phyloP scores from a whole-genome alignment of 2,113 vertebrate genomes.

The Stigmatopora argus region DNA sequence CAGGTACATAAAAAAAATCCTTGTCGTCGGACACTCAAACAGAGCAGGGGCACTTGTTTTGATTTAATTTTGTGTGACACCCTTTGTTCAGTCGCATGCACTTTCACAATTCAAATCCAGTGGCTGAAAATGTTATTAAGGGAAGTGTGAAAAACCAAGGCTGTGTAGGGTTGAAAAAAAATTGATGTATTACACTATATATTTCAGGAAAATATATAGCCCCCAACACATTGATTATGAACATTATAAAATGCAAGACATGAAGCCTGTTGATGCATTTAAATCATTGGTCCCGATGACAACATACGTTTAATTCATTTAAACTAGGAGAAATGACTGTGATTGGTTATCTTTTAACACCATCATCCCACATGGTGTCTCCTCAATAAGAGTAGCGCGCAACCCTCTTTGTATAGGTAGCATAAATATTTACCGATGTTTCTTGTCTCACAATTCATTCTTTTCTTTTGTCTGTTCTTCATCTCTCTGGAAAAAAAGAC shows the following conservation, averaged over 20 bases:
- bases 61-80: not conserved
- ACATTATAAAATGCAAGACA: not conserved
- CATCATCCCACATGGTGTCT: too few relatives aligned
- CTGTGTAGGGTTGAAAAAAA: not conserved
- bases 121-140: not conserved
- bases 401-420: too few relatives aligned
- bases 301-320: too few relatives aligned
- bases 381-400: too few relatives aligned
- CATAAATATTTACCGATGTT: too few relatives aligned
- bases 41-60: not conserved
- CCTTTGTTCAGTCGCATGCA: not conserved
- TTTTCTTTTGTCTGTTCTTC: too few relatives aligned
- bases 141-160: not conserved
- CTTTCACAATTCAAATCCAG: conserved; percentile 1
- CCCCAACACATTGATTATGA: not conserved
- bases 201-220: not conserved
- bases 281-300: too few relatives aligned
- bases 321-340: too few relatives aligned
- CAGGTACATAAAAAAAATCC: not conserved
- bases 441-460: too few relatives aligned
- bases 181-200: not conserved
- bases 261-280: too few relatives aligned
- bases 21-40: not conserved
- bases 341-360: too few relatives aligned
- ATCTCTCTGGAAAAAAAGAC: too few relatives aligned